Evolutionary conservation across 2,888 invertebrate genomes (phyloP).

Genomic region (Latrodectus elegans): DNA sequence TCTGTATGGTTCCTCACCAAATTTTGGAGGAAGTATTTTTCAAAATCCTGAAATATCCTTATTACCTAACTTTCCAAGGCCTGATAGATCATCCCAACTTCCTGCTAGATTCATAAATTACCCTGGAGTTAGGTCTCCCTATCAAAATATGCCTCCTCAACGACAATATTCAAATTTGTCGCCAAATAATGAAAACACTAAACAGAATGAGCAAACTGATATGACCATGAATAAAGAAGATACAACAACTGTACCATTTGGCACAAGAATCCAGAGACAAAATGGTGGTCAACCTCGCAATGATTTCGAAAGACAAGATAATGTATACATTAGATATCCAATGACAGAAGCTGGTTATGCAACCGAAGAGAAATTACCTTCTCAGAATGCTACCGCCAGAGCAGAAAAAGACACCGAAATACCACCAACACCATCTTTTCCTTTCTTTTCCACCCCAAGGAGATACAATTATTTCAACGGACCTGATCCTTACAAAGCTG

Average conservation of each 20-base stretch:
- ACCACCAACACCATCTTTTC: neutral
- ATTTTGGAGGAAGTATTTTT: neutral
- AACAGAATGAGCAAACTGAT: neutral
- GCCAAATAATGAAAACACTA: neutral
- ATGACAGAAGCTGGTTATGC: constrained; percentile 53
- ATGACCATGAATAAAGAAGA: constrained; percentile 19
- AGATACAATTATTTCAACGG: neutral
- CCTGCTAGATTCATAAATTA: neutral
- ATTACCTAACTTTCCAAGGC: constrained; percentile 1
- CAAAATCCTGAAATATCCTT: constrained; percentile 18
- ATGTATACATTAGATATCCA: constrained; percentile 54
- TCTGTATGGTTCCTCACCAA: neutral
- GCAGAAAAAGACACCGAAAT: neutral
- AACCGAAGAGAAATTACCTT: constrained; percentile 48
- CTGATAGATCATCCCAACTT: neutral
- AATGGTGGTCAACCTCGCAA: neutral
- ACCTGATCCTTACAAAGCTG: constrained; percentile 46
- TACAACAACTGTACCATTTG: constrained; percentile 26
- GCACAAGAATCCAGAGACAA: constrained; percentile 21
- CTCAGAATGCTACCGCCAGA: constrained; percentile 26
- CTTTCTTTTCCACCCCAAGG: neutral
- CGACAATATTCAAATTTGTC: neutral
- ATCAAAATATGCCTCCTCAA: neutral
- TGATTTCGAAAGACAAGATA: neutral
- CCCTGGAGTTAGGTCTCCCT: neutral